Conservation (phyloP, 1,140 invertebrate genomes). For the Polypedilum vanderplanki region DNA sequence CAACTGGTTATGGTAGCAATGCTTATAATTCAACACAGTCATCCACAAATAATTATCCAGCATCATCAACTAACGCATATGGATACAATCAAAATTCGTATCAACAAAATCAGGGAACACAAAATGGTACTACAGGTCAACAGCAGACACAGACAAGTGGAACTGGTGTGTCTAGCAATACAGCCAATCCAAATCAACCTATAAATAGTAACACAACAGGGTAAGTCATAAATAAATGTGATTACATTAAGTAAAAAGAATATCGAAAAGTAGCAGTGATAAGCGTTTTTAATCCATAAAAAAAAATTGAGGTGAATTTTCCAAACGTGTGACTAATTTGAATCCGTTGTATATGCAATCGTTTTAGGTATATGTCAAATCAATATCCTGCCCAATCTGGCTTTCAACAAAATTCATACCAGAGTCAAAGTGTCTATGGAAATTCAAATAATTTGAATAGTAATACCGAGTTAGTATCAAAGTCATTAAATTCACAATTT, state of each 20-base stretch:
- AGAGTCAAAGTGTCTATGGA: slow-evolving; percentile 45
- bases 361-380: slow-evolving; percentile 41
- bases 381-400: slow-evolving; percentile 35
- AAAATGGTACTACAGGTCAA: slow-evolving; percentile 34
- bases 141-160: slow-evolving; percentile 33
- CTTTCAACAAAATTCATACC: slow-evolving; percentile 44
- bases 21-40: slow-evolving; percentile 31
- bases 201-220: slow-evolving; percentile 33
- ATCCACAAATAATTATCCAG: slow-evolving; percentile 40
- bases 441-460: slow-evolving; percentile 40
- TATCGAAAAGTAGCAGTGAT: too few relatives aligned
- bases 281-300: too few relatives aligned
- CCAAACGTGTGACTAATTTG: slow-evolving; percentile 30
- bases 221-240: not conserved
- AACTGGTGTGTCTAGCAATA: slow-evolving; percentile 30
- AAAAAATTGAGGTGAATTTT: too few relatives aligned
- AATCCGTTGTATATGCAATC: slow-evolving; percentile 42
- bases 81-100: slow-evolving; percentile 42
- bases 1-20: not conserved
- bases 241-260: too few relatives aligned
- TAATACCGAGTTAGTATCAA: slow-evolving; percentile 42
- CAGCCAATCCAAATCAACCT: slow-evolving; percentile 37
- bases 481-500: not conserved
- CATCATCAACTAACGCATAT: slow-evolving; percentile 38
- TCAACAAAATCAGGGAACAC: slow-evolving; percentile 35